Evolutionary conservation across 1,140 invertebrate genomes (phyloP).

Genomic region (Drosophila orosa): DNA sequence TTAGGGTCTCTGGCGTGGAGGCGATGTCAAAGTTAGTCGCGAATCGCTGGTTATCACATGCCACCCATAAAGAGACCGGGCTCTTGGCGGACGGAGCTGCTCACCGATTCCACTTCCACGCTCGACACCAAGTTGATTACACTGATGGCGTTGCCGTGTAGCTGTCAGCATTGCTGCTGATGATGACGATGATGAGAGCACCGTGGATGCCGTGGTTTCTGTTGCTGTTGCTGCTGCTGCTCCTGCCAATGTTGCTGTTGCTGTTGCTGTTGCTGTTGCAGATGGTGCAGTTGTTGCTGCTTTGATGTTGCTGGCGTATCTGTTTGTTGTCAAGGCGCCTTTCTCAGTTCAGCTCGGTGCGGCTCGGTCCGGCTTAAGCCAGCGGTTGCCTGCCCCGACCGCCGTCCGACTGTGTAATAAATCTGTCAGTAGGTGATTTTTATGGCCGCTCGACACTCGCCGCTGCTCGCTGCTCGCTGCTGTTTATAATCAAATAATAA

Average conservation of each 20-base stretch:
- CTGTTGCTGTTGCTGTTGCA: constrained; percentile 35
- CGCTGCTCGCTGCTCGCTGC: constrained; percentile 57
- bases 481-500: constrained; percentile 82
- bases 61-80: constrained; percentile 71
- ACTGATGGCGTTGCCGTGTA: constrained; percentile 81
- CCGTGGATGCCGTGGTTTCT: constrained; percentile 60
- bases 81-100: constrained; percentile 25
- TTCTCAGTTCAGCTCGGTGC: constrained; percentile 19
- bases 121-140: constrained; percentile 80
- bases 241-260: constrained; percentile 38
- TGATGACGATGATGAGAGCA: constrained; percentile 81
- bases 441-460: constrained; percentile 79
- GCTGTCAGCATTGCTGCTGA: constrained; percentile 80
- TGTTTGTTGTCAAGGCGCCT: constrained; percentile 77
- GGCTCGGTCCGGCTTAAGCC: constrained; percentile 29
- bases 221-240: constrained; percentile 32
- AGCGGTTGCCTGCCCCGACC: constrained; percentile 42
- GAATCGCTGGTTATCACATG: constrained; percentile 54
- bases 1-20: constrained; percentile 43
- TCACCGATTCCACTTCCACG: constrained; percentile 35
- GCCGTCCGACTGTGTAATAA: constrained; percentile 72
- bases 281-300: constrained; percentile 54
- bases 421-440: constrained; percentile 83
- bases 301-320: constrained; percentile 66
- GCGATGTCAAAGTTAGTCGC: constrained; percentile 36